Evolutionary conservation across 2,797 vertebrate species (phyloP), one percentile per base, ranked within the genome.

Genomic region (Buceros bicornis): DNA sequence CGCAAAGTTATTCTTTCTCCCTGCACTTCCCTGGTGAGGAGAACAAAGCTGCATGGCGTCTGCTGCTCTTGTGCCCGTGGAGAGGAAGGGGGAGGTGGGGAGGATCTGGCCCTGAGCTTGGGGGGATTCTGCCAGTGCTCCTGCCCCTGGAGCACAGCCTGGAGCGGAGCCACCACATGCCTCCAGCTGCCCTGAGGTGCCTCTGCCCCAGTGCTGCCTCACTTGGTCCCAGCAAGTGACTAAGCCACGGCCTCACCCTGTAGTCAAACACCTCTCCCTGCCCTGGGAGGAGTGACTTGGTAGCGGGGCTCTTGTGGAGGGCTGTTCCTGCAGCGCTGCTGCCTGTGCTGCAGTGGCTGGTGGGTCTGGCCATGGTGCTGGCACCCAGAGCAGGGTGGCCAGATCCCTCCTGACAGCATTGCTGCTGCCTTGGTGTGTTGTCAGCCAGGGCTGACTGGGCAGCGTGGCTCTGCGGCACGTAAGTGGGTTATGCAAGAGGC

Each of bases 141-240:
- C 47, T 37, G 31, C 4, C 26, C 22, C n/a, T 31, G 58, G 57
- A 24, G 15, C 0, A 4, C 0, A 58, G 54, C 64, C 47, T 89
- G 65, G 18, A 7, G 20, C 7, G 15, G 17, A 69, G 14, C 6
- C 5, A 1, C 21, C 2, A 0, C 6, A 3, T 16, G 6, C 22
- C n/a, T 7, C 84, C 13, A 5, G 26, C 53, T 54, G 45, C 6
- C 22, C 20, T 1, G 1, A 57, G 45, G 6, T 40, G 22, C 31
- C 16, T 10, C 28, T 22, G 21, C 29, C 61, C 50, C 8, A 15
- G 60, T 13, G 20, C 20, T n/a, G 28, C 24, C 57, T 50, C 28
- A 40, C 37, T 40, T 1, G 0, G 2, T 64, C 40, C 48, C 8
- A 4, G 54, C 1, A 0, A 1, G 1, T 1, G 8, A 3, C 10